Conservation (phyloP, 2,113 vertebrate genomes). For the Rhodinocichla rosea region DNA sequence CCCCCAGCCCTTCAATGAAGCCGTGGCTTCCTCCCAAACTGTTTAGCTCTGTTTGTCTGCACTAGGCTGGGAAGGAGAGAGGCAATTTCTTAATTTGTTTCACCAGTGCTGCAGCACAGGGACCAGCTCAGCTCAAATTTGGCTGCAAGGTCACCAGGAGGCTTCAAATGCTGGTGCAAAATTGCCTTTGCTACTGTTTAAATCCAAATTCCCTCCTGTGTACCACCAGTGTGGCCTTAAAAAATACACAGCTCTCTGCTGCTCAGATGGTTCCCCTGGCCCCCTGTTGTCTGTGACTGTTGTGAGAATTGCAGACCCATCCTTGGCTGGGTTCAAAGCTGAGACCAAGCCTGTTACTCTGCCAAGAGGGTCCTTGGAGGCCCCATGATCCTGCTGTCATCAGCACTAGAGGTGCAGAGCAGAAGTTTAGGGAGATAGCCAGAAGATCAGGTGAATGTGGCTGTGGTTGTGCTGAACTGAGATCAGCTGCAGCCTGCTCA, state of each 20-base stretch:
- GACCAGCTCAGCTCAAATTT: background rate
- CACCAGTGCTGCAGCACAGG: rapidly evolving
- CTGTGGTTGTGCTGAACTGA: background rate
- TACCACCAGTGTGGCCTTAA: background rate
- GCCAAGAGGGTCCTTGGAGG: background rate
- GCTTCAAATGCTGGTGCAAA: background rate
- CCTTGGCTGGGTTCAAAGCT: background rate
- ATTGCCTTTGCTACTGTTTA: background rate
- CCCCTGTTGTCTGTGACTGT: background rate
- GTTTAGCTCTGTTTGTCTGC: background rate
- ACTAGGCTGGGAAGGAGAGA: background rate
- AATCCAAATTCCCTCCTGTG: background rate
- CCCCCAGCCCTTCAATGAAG: background rate
- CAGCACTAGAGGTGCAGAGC: background rate
- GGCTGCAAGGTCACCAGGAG: background rate
- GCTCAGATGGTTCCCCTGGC: background rate
- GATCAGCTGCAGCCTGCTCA: background rate
- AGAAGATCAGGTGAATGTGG: background rate
- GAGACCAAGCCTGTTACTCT: background rate
- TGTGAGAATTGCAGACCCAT: background rate
- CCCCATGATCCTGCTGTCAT: background rate
- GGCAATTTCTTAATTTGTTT: background rate
- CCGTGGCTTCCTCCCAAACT: background rate
- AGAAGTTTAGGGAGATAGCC: background rate
- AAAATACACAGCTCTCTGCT: background rate